Conservation (phyloP, 2,888 invertebrate species). For the Epinotia bilunana region DNA sequence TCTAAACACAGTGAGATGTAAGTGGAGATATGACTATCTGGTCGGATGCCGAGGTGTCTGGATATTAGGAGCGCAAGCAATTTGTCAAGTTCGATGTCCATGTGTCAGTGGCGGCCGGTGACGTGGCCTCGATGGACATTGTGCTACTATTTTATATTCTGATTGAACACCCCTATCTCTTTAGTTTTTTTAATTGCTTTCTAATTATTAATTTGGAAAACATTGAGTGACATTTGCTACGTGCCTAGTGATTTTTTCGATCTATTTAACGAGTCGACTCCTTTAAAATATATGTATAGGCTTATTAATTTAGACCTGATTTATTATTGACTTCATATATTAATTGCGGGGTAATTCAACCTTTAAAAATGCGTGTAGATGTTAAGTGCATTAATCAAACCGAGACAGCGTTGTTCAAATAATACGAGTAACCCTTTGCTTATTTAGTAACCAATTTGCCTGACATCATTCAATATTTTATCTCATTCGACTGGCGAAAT, state of each 20-base stretch:
- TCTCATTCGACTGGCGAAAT: constrained; percentile 64
- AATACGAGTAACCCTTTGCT: constrained; percentile 47
- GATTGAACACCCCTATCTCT: constrained; percentile 35
- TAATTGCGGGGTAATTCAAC: neutral
- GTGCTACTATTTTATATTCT: constrained; percentile 40
- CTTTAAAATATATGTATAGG: neutral
- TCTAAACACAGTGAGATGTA: constrained; percentile 76
- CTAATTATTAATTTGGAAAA: neutral
- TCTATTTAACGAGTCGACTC: too few species aligned
- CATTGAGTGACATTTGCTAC: neutral
- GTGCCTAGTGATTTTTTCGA: neutral
- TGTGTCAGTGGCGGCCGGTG: constrained; percentile 71
- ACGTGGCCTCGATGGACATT: constrained; percentile 41
- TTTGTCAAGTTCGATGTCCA: constrained; percentile 80
- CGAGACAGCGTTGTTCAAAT: constrained; percentile 32
- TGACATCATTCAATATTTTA: constrained; percentile 69
- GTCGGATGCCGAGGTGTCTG: constrained; percentile 76
- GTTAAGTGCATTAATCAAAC: constrained; percentile 15
- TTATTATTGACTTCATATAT: neutral
- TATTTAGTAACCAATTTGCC: constrained; percentile 73
- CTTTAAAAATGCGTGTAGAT: constrained; percentile 3
- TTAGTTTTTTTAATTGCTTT: constrained; percentile 9
- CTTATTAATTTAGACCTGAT: neutral
- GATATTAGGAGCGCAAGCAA: constrained; percentile 82
- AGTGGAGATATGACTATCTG: constrained; percentile 71